Conservation (phyloP, 2,888 invertebrate genomes). For the Hirudinaria manillensis region DNA sequence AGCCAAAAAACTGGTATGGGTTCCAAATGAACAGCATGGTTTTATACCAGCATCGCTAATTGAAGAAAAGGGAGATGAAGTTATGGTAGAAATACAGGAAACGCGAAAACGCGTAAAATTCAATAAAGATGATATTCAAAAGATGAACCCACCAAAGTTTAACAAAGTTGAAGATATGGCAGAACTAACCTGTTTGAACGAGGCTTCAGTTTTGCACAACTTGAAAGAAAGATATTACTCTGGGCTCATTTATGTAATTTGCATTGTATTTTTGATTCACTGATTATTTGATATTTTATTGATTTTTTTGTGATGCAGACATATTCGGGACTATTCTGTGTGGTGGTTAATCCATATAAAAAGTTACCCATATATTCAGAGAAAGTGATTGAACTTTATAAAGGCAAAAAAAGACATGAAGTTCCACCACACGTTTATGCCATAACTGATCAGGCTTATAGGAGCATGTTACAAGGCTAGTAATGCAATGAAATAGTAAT, state of each 20-base stretch:
- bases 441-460: conserved; percentile 96
- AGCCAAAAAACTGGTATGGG: conserved; percentile 95
- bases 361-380: conserved; percentile 98
- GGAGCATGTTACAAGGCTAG: conserved; percentile 94
- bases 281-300: background rate
- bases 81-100: conserved; percentile 93
- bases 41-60: conserved; percentile 95
- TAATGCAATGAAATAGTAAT: background rate
- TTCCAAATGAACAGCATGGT: conserved; percentile 92
- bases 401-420: conserved; percentile 97
- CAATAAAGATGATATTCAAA: conserved; percentile 95
- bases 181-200: conserved; percentile 96
- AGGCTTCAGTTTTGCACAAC: conserved; percentile 98
- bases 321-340: conserved; percentile 99
- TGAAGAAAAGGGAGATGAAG: conserved; percentile 84
- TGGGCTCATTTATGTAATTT: conserved; percentile 97
- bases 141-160: conserved; percentile 99
- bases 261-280: background rate
- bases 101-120: conserved; percentile 86
- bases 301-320: conserved; percentile 64
- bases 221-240: conserved; percentile 99
- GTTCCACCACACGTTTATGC: conserved; percentile 99
- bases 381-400: conserved; percentile 97
- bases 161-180: conserved; percentile 99
- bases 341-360: conserved; percentile 99